phyloP scores from a whole-genome alignment of 2,888 invertebrate species.

The Lithophane ornitopus region DNA sequence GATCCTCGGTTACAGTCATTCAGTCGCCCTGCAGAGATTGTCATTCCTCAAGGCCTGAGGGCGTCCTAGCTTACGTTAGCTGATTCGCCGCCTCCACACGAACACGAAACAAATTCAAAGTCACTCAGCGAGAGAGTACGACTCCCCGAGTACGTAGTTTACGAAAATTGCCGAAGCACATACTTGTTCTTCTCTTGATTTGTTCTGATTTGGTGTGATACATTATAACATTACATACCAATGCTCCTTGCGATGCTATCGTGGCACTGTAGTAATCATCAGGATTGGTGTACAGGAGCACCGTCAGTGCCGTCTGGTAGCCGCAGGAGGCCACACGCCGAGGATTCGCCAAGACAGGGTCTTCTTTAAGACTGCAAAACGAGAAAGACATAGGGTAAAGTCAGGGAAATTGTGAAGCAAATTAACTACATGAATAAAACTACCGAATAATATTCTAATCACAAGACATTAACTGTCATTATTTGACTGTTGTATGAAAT shows the following conservation, averaged over 20 bases:
- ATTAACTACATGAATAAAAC: too few species aligned
- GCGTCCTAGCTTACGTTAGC: not conserved
- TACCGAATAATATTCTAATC: not conserved
- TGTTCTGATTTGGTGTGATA: not conserved
- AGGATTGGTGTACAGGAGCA: slow-evolving; percentile 89
- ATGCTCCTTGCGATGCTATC: slow-evolving; percentile 91
- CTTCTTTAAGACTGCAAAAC: slow-evolving; percentile 59
- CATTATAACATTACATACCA: slow-evolving; percentile 79
- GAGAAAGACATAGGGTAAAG: not conserved
- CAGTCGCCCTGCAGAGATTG: not conserved
- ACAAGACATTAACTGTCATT: not conserved
- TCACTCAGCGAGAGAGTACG: too few species aligned
- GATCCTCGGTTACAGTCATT: not conserved
- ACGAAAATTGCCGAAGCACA: not conserved
- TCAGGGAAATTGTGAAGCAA: not conserved
- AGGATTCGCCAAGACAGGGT: slow-evolving; percentile 80
- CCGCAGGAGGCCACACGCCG: slow-evolving; percentile 93
- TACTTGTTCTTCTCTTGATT: not conserved
- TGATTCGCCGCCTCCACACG: not conserved
- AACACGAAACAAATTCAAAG: not conserved
- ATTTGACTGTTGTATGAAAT: not conserved
- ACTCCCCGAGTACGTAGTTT: too few species aligned
- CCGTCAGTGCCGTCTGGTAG: slow-evolving; percentile 92
- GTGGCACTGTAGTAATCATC: slow-evolving; percentile 92
- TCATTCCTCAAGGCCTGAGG: not conserved